These are phyloP conservation scores for Holotrichia oblita DNA, from an alignment of 1,140 invertebrate species.

Conservation along the genomic window DNA sequence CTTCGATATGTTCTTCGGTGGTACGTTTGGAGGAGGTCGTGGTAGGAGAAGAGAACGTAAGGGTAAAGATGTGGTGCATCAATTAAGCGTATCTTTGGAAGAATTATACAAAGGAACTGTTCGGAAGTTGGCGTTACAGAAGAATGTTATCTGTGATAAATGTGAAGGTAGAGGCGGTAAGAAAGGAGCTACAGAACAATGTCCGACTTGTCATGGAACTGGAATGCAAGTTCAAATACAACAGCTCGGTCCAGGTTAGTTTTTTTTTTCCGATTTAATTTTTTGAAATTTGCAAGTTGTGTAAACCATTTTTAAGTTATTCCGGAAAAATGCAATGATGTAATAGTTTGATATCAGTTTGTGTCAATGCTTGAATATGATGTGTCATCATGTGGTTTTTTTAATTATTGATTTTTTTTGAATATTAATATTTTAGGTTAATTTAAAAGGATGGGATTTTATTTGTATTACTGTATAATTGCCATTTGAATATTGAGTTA, in stretches of 20 bases:
- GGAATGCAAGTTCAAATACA: conserved; percentile 94
- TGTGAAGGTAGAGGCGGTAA: conserved; percentile 96
- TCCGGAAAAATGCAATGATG: not conserved
- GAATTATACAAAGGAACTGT: conserved; percentile 97
- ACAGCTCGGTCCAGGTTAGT: conserved; percentile 80
- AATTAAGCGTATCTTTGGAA: conserved; percentile 91
- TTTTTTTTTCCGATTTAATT: conserved; percentile 19
- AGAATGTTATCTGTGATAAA: conserved; percentile 97
- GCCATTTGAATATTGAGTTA: no score
- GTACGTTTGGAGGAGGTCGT: conserved; percentile 72
- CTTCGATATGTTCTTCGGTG: conserved; percentile 99
- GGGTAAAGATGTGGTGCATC: conserved; percentile 96
- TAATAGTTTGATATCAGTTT: not conserved
- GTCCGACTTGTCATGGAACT: conserved; percentile 85
- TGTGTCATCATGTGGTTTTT: not conserved
- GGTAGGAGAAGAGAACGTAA: conserved; percentile 72
- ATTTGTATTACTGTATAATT: no score
- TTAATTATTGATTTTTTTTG: not conserved
- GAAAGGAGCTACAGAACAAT: conserved; percentile 91
- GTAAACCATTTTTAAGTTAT: not conserved
- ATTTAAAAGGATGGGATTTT: no score
- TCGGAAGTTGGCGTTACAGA: conserved; percentile 93
- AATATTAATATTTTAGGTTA: no score
- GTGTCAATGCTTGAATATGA: not conserved
- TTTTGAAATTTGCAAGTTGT: not conserved